Evolutionary conservation across 2,113 vertebrate species (phyloP).

Genomic region (Larimichthys crocea): DNA sequence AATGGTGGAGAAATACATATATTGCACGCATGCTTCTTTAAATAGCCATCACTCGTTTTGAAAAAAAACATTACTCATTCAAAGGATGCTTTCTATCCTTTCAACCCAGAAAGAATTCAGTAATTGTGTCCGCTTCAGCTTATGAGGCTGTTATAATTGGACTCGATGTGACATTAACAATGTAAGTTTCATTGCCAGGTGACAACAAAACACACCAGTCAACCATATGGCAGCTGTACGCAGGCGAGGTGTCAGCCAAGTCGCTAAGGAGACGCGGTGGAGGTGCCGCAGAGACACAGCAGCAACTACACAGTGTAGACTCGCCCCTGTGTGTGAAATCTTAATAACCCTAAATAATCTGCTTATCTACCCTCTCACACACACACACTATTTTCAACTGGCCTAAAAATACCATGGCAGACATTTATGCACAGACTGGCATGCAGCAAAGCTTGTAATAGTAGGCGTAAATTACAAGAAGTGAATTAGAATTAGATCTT

Average conservation of each 20-base stretch:
- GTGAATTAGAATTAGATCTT: slow-evolving; percentile 3
- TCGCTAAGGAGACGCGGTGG: slow-evolving; percentile 56
- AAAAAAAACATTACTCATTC: neutral
- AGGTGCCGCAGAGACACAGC: slow-evolving; percentile 39
- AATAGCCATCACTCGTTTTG: slow-evolving; percentile 4
- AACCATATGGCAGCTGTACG: slow-evolving; percentile 70
- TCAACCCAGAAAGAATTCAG: slow-evolving; percentile 12
- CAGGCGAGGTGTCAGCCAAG: slow-evolving; percentile 54
- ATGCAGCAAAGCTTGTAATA: slow-evolving; percentile 2
- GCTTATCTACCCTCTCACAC: slow-evolving; percentile 75
- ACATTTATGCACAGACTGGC: neutral
- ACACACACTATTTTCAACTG: slow-evolving; percentile 26
- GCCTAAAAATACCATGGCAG: slow-evolving; percentile 20
- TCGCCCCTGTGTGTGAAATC: slow-evolving; percentile 80
- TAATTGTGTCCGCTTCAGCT: slow-evolving; percentile 14
- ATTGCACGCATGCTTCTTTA: neutral
- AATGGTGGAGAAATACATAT: slow-evolving; percentile 5
- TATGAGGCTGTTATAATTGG: slow-evolving; percentile 41
- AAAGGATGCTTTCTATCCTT: slow-evolving; percentile 8
- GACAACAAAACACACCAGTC: slow-evolving; percentile 58
- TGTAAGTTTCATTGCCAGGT: slow-evolving; percentile 53
- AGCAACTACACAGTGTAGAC: slow-evolving; percentile 35
- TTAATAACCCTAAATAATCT: slow-evolving; percentile 84
- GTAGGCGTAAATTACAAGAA: neutral
- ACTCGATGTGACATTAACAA: slow-evolving; percentile 46